Evolutionary conservation across 2,888 invertebrate genomes (phyloP).

Genomic region (Magallana nippona): DNA sequence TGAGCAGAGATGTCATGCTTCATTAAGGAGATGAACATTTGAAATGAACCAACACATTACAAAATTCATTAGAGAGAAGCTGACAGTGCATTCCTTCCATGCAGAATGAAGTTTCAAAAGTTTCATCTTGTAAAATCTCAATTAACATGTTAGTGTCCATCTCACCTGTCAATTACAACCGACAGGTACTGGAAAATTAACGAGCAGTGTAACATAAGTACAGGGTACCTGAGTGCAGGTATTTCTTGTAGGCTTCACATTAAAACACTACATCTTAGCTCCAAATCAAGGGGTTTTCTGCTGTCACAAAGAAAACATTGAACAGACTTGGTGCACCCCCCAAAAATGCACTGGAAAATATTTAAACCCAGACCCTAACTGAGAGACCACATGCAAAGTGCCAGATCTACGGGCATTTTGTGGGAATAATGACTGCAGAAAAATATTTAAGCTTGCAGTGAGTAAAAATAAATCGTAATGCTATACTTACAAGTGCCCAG

Average conservation of each 20-base stretch:
- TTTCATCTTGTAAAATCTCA: background rate
- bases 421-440: too few species aligned
- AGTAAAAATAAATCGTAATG: background rate
- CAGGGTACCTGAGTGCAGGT: background rate
- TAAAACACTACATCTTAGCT: too few species aligned
- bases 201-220: background rate
- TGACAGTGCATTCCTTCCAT: background rate
- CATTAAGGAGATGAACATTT: background rate
- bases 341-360: too few species aligned
- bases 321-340: too few species aligned
- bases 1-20: too few species aligned
- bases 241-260: background rate
- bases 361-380: too few species aligned
- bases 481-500: slow-evolving; percentile 68
- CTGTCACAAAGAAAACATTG: too few species aligned
- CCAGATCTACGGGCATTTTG: too few species aligned
- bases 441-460: too few species aligned
- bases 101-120: background rate
- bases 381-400: too few species aligned
- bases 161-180: slow-evolving; percentile 22
- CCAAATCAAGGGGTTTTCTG: too few species aligned
- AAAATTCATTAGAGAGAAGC: background rate
- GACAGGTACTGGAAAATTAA: background rate
- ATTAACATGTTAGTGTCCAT: background rate
- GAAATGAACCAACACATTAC: background rate